A percentile compares a stretch with the other conserved stretches of the same genome.
Conservation (phyloP, 2,113 vertebrate species). For the Aegotheles bennettii region DNA sequence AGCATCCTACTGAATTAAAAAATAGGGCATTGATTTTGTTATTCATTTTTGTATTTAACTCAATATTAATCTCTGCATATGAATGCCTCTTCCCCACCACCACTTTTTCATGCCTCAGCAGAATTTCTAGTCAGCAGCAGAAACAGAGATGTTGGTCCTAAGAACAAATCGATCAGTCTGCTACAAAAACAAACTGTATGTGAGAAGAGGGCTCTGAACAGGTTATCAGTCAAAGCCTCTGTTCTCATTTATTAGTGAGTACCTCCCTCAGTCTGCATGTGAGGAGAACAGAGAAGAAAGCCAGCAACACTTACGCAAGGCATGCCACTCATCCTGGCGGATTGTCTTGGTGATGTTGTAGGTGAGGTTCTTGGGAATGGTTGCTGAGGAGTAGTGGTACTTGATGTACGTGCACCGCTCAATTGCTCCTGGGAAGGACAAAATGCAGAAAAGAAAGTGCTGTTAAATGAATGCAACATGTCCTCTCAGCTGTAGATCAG, state of each 20-base stretch:
- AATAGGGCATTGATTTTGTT: constrained; percentile 33
- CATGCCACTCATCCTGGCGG: constrained; percentile 97
- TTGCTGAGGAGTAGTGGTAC: constrained; percentile 97
- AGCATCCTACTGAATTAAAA: constrained; percentile 15
- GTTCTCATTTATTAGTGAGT: background rate
- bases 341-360: constrained; percentile 99
- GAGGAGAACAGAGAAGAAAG: background rate
- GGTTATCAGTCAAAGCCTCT: background rate
- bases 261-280: background rate
- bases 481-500: background rate
- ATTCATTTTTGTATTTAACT: constrained; percentile 32
- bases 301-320: constrained; percentile 88
- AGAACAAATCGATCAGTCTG: background rate
- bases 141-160: background rate
- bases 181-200: background rate
- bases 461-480: background rate
- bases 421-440: constrained; percentile 74
- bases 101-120: constrained; percentile 22
- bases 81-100: background rate
- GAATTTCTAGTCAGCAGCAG: constrained; percentile 6
- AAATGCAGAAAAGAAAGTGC: background rate
- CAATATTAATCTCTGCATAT: background rate
- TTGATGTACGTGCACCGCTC: constrained; percentile 92
- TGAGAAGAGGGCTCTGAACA: background rate
- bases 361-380: constrained; percentile 95